A percentile compares a stretch with the other conserved stretches of the same genome.
phyloP scores from a whole-genome alignment of 2,113 vertebrate genomes.

The Anas platyrhynchos region DNA sequence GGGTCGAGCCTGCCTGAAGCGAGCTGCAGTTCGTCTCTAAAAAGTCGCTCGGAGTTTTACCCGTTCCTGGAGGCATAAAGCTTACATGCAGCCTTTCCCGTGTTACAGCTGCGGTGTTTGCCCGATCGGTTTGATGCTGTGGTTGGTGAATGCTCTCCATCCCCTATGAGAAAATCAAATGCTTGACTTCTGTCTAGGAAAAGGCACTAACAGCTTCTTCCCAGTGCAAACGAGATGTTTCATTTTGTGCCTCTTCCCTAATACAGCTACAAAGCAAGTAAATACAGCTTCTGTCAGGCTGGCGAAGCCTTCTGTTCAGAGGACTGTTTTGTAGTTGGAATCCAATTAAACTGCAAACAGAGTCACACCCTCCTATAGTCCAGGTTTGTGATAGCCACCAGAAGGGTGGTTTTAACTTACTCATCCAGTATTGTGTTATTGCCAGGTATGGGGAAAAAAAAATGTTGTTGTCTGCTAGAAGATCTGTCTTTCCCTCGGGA shows the following conservation, averaged over 20 bases:
- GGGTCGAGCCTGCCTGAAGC: too few species aligned
- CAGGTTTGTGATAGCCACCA: background rate
- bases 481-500: background rate
- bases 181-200: background rate
- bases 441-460: background rate
- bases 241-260: background rate
- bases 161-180: background rate
- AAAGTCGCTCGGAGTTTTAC: background rate
- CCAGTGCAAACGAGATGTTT: accelerated
- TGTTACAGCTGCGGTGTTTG: accelerated
- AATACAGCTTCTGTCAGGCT: background rate
- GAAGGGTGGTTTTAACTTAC: background rate
- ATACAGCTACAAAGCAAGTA: background rate
- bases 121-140: accelerated
- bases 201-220: background rate
- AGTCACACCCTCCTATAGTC: background rate
- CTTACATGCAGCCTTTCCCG: background rate
- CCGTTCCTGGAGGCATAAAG: background rate
- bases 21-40: background rate
- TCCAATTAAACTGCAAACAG: background rate
- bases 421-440: background rate
- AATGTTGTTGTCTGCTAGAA: background rate
- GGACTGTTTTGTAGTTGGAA: background rate
- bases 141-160: accelerated
- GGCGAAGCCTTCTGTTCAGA: accelerated